Evolutionary conservation across 2,113 vertebrate species (phyloP).

Genomic region (Brachyhypopomus occidentalis): DNA sequence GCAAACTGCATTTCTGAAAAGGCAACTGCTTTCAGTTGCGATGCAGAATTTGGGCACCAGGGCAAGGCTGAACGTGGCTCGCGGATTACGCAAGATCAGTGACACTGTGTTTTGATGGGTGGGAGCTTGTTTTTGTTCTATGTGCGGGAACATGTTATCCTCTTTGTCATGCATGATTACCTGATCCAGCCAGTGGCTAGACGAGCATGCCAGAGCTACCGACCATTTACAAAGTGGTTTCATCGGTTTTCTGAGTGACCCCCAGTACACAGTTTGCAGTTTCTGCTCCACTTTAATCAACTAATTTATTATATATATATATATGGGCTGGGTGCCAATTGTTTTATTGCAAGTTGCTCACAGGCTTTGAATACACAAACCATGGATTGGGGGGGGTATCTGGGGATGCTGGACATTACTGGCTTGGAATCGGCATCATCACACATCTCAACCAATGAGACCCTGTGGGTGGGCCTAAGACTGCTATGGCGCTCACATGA

Average conservation of each 20-base stretch:
- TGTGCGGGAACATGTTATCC: conserved; percentile 21
- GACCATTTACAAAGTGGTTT: conserved; percentile 20
- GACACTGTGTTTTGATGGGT: background rate
- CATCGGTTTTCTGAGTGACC: conserved; percentile 1
- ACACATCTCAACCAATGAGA: too few relatives aligned
- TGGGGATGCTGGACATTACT: too few relatives aligned
- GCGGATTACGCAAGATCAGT: background rate
- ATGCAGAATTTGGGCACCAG: background rate
- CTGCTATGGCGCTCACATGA: too few relatives aligned
- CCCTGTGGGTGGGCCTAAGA: too few relatives aligned
- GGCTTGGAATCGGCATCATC: too few relatives aligned
- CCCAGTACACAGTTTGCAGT: background rate
- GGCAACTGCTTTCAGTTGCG: background rate
- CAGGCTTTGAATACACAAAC: too few relatives aligned
- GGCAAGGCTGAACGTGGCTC: background rate
- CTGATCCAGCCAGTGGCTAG: background rate
- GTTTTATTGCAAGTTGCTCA: too few relatives aligned
- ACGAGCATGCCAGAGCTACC: background rate
- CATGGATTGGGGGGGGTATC: too few relatives aligned
- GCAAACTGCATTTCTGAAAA: background rate
- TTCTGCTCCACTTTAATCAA: background rate
- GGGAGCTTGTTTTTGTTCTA: conserved; percentile 19
- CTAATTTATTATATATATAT: too few relatives aligned
- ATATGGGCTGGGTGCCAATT: too few relatives aligned
- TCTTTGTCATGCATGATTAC: conserved; percentile 9